A percentile compares a stretch with the other conserved stretches of the same genome.
phyloP scores from a whole-genome alignment of 1,140 invertebrate genomes.

The Sycobia sp. region DNA sequence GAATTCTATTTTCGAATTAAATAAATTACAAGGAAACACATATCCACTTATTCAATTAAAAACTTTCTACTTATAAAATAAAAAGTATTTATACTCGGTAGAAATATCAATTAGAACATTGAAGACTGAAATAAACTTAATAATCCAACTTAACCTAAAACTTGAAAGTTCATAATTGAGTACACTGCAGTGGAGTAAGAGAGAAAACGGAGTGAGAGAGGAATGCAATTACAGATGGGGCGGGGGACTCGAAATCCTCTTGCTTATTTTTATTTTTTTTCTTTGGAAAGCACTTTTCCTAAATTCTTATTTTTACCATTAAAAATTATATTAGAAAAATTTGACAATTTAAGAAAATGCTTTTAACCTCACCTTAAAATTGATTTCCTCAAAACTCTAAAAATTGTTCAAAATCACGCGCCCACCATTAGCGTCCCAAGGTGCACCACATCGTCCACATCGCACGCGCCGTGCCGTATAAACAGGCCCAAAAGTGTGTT shows the following conservation, averaged over 20 bases:
- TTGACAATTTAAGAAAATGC: too few relatives aligned
- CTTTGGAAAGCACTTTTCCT: too few relatives aligned
- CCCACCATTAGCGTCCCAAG: constrained; percentile 72
- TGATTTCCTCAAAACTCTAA: not conserved
- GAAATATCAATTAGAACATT: not conserved
- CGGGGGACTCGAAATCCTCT: constrained; percentile 43
- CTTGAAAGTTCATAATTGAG: constrained; percentile 43
- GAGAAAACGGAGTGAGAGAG: not conserved
- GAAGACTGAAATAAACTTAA: not conserved
- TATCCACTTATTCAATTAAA: not conserved
- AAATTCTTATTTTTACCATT: too few relatives aligned
- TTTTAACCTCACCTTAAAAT: not conserved
- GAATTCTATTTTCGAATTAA: constrained; percentile 21
- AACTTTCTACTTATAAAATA: not conserved
- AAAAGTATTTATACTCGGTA: too few relatives aligned
- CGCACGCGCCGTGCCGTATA: constrained; percentile 46
- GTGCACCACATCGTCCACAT: too few relatives aligned
- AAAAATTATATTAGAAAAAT: too few relatives aligned
- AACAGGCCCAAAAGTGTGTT: constrained; percentile 8
- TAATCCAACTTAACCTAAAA: constrained; percentile 49
- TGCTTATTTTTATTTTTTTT: constrained; percentile 19
- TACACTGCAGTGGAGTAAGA: constrained; percentile 4
- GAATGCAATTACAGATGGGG: constrained; percentile 21
- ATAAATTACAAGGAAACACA: constrained; percentile 5
- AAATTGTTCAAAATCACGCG: constrained; percentile 74